Base-by-base conservation (phyloP, 2,113 vertebrate species). In the Thalassoma bifasciatum region DNA sequence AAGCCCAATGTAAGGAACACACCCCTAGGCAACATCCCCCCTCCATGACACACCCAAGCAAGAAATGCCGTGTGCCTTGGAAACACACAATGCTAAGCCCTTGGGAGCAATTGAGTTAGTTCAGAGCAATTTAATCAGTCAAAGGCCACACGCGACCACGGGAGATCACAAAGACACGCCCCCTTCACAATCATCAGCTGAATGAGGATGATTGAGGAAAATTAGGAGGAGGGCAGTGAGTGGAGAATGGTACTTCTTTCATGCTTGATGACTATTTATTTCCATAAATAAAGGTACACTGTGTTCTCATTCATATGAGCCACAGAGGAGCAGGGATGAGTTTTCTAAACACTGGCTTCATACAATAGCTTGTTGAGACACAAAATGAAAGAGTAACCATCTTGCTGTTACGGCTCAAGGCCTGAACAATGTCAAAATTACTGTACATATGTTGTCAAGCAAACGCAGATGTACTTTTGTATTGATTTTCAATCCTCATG, bases 21-120 rank as follows among this genome's bases (percentile, higher is more conserved):
- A 62, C 77, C 37, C 22, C 0, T 37, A 79, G 38, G 38, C 10
- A 40, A 40, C 38, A 40, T 9, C 3, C 38, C 38, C 38, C 37
- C 57, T n/a, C 30, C 30, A 30, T 30, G 30, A 44, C 37, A 56
- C 50, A 59, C 11, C 22, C 38, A 60, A 3, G 69, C 60, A 53
- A 30, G 51, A 82, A 72, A 78, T 60, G 53, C 1, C n/a, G 0
- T 40, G 38, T 13, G 5, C 67, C 49, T 46, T 79, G 56, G 52
- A 40, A 86, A 73, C 73, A 59, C 67, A 61, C n/a, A 66, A 66
- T 30, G 64, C 4, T 9, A 50, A 40, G 36, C 21, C 59, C 36
- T 57, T 44, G 42, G 21, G 0, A 80, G 53, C 66, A 80, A 61
- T 37, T 22, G 59, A 67, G 57, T 24, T 23, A 34, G 19, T 50